Conservation (phyloP, 2,113 vertebrate species). For the Python bivittatus region DNA sequence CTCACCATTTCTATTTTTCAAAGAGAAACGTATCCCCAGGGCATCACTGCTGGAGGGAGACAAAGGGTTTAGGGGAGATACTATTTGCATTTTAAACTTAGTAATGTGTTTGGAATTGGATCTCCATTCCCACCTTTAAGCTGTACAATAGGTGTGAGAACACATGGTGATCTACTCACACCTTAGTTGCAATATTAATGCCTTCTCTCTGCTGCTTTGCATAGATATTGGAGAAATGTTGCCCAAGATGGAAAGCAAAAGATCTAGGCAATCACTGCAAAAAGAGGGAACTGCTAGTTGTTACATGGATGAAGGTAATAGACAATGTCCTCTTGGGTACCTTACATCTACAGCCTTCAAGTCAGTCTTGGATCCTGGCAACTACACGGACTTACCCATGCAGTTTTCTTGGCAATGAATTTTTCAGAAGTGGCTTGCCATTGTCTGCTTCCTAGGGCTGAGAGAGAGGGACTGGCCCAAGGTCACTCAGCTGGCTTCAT, state of each 20-base stretch:
- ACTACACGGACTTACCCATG: too few relatives aligned
- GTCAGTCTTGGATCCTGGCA: too few relatives aligned
- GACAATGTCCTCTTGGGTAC: not conserved
- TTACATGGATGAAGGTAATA: not conserved
- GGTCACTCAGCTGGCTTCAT: too few relatives aligned
- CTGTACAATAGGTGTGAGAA: constrained; percentile 17
- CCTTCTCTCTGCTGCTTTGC: not conserved
- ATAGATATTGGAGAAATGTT: not conserved
- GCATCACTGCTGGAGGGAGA: not conserved
- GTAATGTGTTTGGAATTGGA: not conserved
- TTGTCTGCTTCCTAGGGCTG: too few relatives aligned
- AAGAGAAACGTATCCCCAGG: not conserved
- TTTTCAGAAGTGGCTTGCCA: too few relatives aligned
- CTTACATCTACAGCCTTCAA: not conserved
- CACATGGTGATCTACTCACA: not conserved
- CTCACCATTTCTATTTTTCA: not conserved
- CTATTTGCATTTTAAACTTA: not conserved
- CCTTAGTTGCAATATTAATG: constrained; percentile 8
- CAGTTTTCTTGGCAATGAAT: too few relatives aligned
- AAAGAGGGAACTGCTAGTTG: not conserved
- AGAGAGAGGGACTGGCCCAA: too few relatives aligned
- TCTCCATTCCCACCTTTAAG: constrained; percentile 47
- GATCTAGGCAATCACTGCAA: not conserved
- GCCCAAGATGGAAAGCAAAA: not conserved
- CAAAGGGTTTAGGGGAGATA: not conserved